A percentile compares a stretch with the other conserved stretches of the same genome.
These are phyloP conservation scores for Petrolisthes cinctipes DNA, from an alignment of 2,888 invertebrate genomes.

Conservation along the genomic window DNA sequence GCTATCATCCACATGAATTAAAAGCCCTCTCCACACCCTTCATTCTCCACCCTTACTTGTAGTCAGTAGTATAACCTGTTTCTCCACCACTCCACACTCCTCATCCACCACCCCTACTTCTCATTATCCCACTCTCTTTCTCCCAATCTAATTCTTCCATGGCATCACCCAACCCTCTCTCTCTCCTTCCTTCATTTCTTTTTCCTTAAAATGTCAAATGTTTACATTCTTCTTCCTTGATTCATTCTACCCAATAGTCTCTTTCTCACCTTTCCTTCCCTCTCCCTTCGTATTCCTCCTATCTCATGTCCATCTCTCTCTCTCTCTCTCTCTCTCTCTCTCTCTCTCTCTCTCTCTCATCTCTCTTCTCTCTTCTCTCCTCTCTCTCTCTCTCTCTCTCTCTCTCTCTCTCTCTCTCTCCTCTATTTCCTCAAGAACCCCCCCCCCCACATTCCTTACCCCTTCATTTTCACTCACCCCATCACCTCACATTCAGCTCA, in stretches of 20 bases:
- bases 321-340: not conserved
- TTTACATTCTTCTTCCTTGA: not conserved
- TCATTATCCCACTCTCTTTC: not conserved
- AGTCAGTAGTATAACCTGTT: no score
- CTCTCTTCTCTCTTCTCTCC: slow-evolving; percentile 6
- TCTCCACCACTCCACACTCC: not conserved
- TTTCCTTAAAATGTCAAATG: not conserved
- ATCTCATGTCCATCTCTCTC: not conserved
- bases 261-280: not conserved
- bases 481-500: no score
- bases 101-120: not conserved
- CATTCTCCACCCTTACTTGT: no score
- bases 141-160: not conserved
- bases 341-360: not conserved
- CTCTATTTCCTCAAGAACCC: no score
- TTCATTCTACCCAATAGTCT: not conserved
- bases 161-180: not conserved
- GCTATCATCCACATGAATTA: no score
- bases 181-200: not conserved
- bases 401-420: not conserved
- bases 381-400: not conserved
- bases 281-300: not conserved
- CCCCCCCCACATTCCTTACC: no score
- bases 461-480: no score
- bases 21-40: no score